Conservation (phyloP, 2,888 invertebrate genomes). For the Leuctra nigra region DNA sequence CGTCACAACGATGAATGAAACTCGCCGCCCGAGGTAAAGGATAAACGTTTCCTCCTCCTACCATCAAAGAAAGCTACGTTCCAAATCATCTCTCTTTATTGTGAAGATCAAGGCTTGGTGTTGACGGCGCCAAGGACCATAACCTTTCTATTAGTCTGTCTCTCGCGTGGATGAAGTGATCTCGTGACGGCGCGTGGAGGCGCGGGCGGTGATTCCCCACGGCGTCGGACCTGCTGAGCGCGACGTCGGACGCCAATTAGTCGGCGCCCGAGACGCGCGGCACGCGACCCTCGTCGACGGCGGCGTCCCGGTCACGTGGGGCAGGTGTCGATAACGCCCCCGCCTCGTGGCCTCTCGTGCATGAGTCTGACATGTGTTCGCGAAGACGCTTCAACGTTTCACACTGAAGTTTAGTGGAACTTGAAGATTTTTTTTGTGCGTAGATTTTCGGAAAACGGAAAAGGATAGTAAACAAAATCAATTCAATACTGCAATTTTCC, state of each 20-base stretch:
- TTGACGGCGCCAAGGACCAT: background rate
- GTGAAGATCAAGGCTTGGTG: background rate
- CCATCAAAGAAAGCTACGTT: background rate
- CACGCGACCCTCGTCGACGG: background rate
- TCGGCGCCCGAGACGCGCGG: background rate
- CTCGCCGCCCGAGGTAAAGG: no score
- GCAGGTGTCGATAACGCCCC: no score
- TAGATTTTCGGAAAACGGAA: no score
- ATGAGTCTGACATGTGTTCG: no score
- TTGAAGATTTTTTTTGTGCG: no score
- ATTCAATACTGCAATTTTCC: no score
- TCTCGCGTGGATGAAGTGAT: background rate
- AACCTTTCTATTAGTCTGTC: constrained; percentile 10
- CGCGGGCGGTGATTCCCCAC: constrained; percentile 15
- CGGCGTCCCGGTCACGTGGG: no score
- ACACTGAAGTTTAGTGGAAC: no score
- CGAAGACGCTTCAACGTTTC: no score
- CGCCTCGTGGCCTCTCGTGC: no score
- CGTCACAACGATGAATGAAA: no score
- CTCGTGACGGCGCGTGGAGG: background rate
- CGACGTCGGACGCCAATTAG: constrained; percentile 6
- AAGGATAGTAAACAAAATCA: no score
- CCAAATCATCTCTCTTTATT: background rate
- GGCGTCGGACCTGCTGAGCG: constrained; percentile 17
- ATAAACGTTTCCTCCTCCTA: background rate